Percentiles rank a stretch among this genome's conserved stretches.
Conservation (phyloP, 2,888 invertebrate species). For the Lobophora halterata region DNA sequence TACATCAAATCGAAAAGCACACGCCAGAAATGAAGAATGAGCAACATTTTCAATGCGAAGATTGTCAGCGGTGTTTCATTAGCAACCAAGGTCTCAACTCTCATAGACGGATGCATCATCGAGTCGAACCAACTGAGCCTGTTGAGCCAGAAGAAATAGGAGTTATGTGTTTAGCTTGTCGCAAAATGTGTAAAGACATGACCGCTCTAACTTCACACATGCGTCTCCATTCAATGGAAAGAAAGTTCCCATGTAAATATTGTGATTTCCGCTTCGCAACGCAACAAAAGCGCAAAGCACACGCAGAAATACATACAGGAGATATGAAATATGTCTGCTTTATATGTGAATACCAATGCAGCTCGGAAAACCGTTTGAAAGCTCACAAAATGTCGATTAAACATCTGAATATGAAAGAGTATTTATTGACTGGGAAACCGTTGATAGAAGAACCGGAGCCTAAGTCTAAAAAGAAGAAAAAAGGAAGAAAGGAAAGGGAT, state of each 20-base stretch:
- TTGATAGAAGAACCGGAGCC: conserved; percentile 47
- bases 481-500: conserved; percentile 35
- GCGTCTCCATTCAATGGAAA: conserved; percentile 63
- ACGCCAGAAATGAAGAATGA: conserved; percentile 59
- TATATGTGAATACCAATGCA: conserved; percentile 72
- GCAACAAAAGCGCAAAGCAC: conserved; percentile 61
- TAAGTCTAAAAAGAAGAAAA: conserved; percentile 48
- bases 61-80: conserved; percentile 66
- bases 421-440: conserved; percentile 57
- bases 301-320: conserved; percentile 67
- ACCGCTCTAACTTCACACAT: conserved; percentile 64
- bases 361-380: conserved; percentile 64
- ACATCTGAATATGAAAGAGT: conserved; percentile 67
- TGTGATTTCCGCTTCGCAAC: conserved; percentile 73
- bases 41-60: conserved; percentile 62
- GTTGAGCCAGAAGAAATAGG: conserved; percentile 49
- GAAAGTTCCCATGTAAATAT: conserved; percentile 70
- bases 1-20: conserved; percentile 66
- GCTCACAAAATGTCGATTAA: conserved; percentile 65
- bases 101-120: conserved; percentile 65
- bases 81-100: conserved; percentile 66
- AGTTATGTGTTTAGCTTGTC: conserved; percentile 68
- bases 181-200: conserved; percentile 68
- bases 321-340: conserved; percentile 75
- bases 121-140: conserved; percentile 47